Conservation (phyloP, 1,140 invertebrate species). For the Araneus ventricosus region DNA sequence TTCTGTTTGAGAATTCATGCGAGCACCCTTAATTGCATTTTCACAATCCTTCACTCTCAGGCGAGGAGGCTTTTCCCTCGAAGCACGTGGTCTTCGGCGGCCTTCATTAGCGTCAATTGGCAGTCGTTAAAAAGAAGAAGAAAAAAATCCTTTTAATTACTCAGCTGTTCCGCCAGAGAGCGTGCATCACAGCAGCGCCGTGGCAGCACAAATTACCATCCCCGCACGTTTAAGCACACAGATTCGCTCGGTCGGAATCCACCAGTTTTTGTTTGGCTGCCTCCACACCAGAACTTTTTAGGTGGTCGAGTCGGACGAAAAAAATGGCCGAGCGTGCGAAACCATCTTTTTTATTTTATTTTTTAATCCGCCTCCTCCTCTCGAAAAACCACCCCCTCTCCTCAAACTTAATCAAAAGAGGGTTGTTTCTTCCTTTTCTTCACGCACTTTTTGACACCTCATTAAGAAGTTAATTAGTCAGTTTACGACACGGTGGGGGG, state of each 20-base stretch:
- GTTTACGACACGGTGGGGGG: slow-evolving; percentile 15
- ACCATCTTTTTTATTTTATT: slow-evolving; percentile 12
- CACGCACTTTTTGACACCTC: slow-evolving; percentile 69
- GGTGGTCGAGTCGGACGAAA: slow-evolving; percentile 43
- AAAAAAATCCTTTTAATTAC: slow-evolving; percentile 73
- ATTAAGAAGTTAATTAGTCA: slow-evolving; percentile 72
- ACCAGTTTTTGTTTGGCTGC: slow-evolving; percentile 45
- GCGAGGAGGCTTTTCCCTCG: slow-evolving; percentile 47
- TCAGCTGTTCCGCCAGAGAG: slow-evolving; percentile 73
- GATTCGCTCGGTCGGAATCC: slow-evolving; percentile 19
- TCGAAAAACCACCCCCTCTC: not conserved
- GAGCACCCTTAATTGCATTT: slow-evolving; percentile 73
- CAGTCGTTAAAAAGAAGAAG: slow-evolving; percentile 47
- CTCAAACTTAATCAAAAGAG: slow-evolving; percentile 57
- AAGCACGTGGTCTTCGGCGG: slow-evolving; percentile 64
- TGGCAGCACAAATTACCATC: slow-evolving; percentile 69
- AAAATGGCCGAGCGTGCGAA: slow-evolving; percentile 67
- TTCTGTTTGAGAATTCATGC: slow-evolving; percentile 73
- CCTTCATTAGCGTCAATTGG: slow-evolving; percentile 73
- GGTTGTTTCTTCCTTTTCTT: slow-evolving; percentile 29
- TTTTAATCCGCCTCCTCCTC: not conserved
- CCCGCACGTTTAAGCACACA: slow-evolving; percentile 39
- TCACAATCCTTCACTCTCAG: slow-evolving; percentile 68
- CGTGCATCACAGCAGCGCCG: slow-evolving; percentile 58
- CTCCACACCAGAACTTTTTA: slow-evolving; percentile 8